These are phyloP conservation scores for Danio tinwini DNA, from an alignment of 2,797 vertebrate species.

Conservation along the genomic window DNA sequence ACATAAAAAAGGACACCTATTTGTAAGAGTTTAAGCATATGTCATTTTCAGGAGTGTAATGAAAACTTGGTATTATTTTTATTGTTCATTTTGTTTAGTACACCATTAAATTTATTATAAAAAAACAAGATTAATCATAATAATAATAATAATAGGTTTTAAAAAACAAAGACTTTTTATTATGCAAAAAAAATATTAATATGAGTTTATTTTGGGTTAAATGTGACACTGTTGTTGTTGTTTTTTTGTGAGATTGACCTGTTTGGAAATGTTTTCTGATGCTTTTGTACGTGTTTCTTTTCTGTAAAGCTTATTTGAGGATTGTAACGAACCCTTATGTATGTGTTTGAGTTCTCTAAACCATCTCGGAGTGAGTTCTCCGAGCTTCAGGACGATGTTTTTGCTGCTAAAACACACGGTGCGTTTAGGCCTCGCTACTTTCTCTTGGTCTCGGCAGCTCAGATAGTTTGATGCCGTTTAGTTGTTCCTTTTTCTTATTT, in stretches of 20 bases:
- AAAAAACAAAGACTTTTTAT: background rate
- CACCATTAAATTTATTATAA: too few species aligned
- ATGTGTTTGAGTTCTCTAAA: slow-evolving; percentile 68
- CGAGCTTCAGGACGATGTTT: slow-evolving; percentile 75
- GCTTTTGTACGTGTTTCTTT: slow-evolving; percentile 58
- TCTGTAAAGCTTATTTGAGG: slow-evolving; percentile 61
- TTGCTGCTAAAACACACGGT: slow-evolving; percentile 79
- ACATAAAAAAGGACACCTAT: background rate
- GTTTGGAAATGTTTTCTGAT: background rate
- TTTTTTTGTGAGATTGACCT: background rate
- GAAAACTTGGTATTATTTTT: slow-evolving; percentile 8
- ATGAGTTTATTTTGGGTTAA: slow-evolving; percentile 56
- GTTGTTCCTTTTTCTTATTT: slow-evolving; percentile 61
- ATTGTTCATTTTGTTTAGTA: background rate
- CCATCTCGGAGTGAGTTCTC: slow-evolving; percentile 76
- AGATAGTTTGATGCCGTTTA: slow-evolving; percentile 58
- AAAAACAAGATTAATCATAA: too few species aligned
- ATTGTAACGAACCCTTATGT: slow-evolving; percentile 63
- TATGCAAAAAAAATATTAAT: background rate
- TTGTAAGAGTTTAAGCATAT: background rate
- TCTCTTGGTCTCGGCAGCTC: slow-evolving; percentile 78
- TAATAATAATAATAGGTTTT: too few species aligned
- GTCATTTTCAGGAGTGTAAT: background rate
- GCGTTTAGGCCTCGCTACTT: slow-evolving; percentile 77
- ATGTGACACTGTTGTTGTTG: slow-evolving; percentile 49